Evolutionary conservation across 2,113 vertebrate genomes (phyloP).

Genomic region (Ciconia stormi): DNA sequence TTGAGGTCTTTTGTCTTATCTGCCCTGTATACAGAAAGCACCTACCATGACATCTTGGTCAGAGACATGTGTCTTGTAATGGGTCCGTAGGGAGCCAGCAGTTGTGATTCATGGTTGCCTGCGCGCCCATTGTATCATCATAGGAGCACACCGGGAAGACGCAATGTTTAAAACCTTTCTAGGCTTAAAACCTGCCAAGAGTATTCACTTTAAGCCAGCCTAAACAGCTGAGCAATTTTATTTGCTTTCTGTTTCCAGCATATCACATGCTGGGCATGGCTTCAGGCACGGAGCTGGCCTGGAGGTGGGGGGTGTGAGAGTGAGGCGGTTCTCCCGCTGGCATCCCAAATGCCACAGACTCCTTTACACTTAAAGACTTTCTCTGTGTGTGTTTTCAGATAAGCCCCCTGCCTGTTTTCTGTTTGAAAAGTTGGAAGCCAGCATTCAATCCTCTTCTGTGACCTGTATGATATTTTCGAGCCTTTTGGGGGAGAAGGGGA

Average conservation of each 20-base stretch:
- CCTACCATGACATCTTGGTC: neutral
- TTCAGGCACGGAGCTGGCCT: neutral
- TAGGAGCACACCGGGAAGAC: neutral
- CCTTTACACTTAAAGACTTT: neutral
- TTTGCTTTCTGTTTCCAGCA: conserved; percentile 6
- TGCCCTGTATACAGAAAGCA: neutral
- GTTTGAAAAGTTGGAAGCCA: neutral
- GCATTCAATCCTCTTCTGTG: neutral
- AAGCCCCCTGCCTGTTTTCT: neutral
- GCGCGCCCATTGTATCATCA: fast-evolving
- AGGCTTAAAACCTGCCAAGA: neutral
- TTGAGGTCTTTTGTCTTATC: neutral
- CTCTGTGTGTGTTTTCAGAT: neutral
- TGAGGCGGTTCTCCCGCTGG: neutral
- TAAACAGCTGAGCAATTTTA: neutral
- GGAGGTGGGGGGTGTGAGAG: neutral
- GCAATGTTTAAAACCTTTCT: neutral
- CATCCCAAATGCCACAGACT: neutral
- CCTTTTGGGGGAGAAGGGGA: neutral
- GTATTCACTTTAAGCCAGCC: neutral
- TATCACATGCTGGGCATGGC: neutral
- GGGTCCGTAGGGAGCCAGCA: neutral
- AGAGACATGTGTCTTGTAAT: neutral
- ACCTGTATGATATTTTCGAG: neutral
- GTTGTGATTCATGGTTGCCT: neutral